Base-by-base conservation (phyloP, 2,888 invertebrate species). In the Callinectes sapidus region DNA sequence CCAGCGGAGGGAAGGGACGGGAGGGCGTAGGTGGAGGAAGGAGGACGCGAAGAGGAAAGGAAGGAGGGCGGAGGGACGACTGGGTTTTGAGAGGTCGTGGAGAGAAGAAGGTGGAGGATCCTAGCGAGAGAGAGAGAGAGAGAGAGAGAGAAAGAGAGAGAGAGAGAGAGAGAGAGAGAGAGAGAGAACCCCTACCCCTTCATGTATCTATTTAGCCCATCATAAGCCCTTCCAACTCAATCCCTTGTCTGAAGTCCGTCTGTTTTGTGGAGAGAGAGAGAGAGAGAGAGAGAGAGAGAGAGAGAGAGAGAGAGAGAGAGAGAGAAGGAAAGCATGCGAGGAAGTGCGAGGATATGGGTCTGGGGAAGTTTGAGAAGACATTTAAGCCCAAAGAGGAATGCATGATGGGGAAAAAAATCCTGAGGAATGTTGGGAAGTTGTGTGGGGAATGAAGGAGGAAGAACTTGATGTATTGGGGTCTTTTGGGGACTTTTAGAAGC, bases 1-100 rank as follows among this genome's bases (percentile, higher is more conserved):
- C 77, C 23, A 0, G 90, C 23, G n/a, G 61, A n/a, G 61, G 48
- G 90, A 54, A 55, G 55, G 32, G 39, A 35, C 10, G 86, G 23
- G 32, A 39, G 39, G 86, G 13, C 6, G n/a, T 54, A 77, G 71
- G 23, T 48, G 54, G 32, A 54, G 42, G 90, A 81, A 90, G 18
- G 35, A 90, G 85, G 85, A 55, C 54, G n/a, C 14, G 35, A 14
- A n/a, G 61, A 77, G 86, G 32, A 39, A 55, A 61, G 32, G 61
- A 55, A 61, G 28, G 32, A 55, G 35, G 42, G 85, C 13, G 32
- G 42, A 28, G 54, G 39, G 42, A 28, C 32, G 39, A 87, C 48
- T 48, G 87, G 88, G 88, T 32, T 35, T 32, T 28, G 48, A 42
- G 90, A 14, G 90, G 48, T 35, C 71, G 71, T 77, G 35, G 81